Conservation (phyloP, 2,888 invertebrate genomes). For the Cyrtodaria siliqua region DNA sequence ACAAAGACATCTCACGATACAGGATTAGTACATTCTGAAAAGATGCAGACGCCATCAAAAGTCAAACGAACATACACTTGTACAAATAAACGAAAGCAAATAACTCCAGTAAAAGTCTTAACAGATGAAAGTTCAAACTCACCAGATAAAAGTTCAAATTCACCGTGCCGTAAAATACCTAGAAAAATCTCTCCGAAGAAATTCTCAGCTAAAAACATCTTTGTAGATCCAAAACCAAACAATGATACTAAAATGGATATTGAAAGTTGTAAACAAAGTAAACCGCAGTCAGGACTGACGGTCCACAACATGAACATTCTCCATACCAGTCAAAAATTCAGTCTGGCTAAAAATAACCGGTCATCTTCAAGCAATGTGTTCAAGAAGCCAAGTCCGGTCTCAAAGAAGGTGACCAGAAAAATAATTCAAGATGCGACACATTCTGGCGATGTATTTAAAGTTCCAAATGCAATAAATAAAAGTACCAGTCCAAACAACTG, state of each 20-base stretch:
- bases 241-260: no score
- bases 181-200: constrained; percentile 52
- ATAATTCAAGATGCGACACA: no score
- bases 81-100: constrained; percentile 37
- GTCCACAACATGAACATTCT: no score
- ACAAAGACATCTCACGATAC: not conserved
- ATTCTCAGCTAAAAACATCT: constrained; percentile 45
- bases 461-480: no score
- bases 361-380: constrained; percentile 15
- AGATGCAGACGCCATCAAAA: not conserved
- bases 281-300: no score
- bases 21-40: not conserved
- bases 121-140: constrained; percentile 16
- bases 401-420: no score
- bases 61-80: not conserved
- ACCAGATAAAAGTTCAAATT: constrained; percentile 9
- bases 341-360: no score
- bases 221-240: constrained; percentile 35
- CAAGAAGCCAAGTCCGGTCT: constrained; percentile 33
- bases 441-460: no score
- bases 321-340: no score
- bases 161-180: constrained; percentile 32
- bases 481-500: not conserved
- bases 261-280: no score
- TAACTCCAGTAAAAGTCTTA: constrained; percentile 33